A percentile compares a stretch with the other conserved stretches of the same genome.
These are phyloP conservation scores for Alsophila aescularia DNA, from an alignment of 2,888 invertebrate genomes.

Conservation along the genomic window DNA sequence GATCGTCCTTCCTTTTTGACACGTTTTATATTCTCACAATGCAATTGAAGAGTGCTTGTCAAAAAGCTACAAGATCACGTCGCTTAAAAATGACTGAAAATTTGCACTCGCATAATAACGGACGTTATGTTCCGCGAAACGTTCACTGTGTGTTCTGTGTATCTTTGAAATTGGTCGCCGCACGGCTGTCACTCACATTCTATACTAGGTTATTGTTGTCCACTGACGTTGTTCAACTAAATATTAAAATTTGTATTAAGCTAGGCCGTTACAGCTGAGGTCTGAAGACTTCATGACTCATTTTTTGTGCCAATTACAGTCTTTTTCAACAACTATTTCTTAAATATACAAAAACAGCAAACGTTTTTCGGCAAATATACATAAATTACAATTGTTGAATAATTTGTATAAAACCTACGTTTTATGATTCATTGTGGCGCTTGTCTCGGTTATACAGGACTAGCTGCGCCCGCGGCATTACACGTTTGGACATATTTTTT, in stretches of 20 bases:
- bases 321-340: too few relatives aligned
- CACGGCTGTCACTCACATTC: constrained; percentile 66
- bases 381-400: too few relatives aligned
- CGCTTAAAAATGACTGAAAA: constrained; percentile 41
- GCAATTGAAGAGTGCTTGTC: constrained; percentile 25
- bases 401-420: not conserved
- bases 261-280: constrained; percentile 11
- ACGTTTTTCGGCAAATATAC: too few relatives aligned
- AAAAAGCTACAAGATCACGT: constrained; percentile 38
- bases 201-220: constrained; percentile 50
- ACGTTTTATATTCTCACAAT: constrained; percentile 17
- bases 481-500: too few relatives aligned
- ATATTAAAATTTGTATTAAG: constrained; percentile 23
- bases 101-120: constrained; percentile 50
- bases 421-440: not conserved
- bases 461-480: too few relatives aligned
- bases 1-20: constrained; percentile 24
- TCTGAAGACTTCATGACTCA: constrained; percentile 9
- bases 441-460: not conserved
- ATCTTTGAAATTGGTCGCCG: constrained; percentile 50
- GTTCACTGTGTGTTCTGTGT: constrained; percentile 27
- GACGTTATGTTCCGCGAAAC: constrained; percentile 46
- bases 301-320: too few relatives aligned
- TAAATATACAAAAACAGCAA: too few relatives aligned
- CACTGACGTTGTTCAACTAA: constrained; percentile 42